A percentile compares a stretch with the other conserved stretches of the same genome.
Conservation (phyloP, 2,113 vertebrate species). For the Psettodes erumei region DNA sequence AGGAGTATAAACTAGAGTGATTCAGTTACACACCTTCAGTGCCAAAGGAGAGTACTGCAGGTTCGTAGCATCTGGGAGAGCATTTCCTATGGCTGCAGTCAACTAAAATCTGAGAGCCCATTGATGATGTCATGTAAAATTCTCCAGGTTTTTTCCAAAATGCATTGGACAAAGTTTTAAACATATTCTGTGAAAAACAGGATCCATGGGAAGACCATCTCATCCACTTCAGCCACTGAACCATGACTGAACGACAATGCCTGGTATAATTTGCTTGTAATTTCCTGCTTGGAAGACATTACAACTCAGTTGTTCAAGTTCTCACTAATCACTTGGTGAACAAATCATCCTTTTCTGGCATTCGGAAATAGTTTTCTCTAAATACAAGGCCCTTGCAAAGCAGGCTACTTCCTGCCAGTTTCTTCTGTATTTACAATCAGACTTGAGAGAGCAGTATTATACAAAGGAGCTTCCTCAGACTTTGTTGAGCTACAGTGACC, state of each 20-base stretch:
- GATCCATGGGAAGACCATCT: background rate
- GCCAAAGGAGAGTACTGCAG: too few relatives aligned
- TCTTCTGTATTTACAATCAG: constrained; percentile 2
- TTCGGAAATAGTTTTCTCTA: background rate
- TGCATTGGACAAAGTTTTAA: background rate
- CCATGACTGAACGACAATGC: background rate
- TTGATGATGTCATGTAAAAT: too few relatives aligned
- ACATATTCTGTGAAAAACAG: background rate
- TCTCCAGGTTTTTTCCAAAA: too few relatives aligned
- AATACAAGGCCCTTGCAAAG: background rate
- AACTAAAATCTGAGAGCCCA: background rate
- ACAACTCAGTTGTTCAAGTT: background rate
- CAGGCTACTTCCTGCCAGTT: background rate
- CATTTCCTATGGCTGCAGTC: too few relatives aligned
- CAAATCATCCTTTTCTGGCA: background rate
- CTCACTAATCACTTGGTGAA: background rate
- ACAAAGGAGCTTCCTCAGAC: constrained; percentile 31
- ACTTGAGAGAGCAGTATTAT: constrained; percentile 22
- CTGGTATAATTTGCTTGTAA: background rate
- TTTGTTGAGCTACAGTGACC: constrained; percentile 15
- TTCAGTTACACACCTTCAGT: too few relatives aligned
- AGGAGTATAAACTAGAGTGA: too few relatives aligned
- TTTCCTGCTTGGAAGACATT: background rate
- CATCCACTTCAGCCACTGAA: background rate
- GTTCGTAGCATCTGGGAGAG: too few relatives aligned